Evolutionary conservation across 2,113 vertebrate species (phyloP), one percentile per base, ranked within the genome.

Genomic region (Willisornis vidua): DNA sequence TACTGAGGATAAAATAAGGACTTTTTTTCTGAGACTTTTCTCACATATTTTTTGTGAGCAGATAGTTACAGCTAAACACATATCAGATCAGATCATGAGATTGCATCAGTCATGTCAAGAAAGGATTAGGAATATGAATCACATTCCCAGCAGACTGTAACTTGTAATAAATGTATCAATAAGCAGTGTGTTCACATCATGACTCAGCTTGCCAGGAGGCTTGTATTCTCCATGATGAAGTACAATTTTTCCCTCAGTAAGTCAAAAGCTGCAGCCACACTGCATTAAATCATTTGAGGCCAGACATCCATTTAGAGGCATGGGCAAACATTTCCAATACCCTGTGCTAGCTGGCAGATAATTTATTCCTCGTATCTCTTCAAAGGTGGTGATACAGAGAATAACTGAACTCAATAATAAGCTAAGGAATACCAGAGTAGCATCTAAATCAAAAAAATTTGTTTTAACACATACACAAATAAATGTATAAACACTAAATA

Each of bases 231-330:
- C 28, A 0, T 82, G 76, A 96, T 62, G 65, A 89, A 94, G 51
- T 65, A 72, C 76, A 72, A 5, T 65, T 84, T 92, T 85, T 75
- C 25, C 46, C 83, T 87, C 70, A 85, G 58, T 87, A 86, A 93
- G 39, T 71, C 88, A 94, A 88, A 96, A 92, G 29, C 72, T 78
- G 67, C 63, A 95, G 76, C 35, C 78, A 86, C 61, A 77, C 66
- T 84, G 52, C 39, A 72, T 65, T 81, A 80, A 92, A 96, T 93
- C 48, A 85, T 73, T 88, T 66, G 67, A 95, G n/a, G 43, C 39
- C 71, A 88, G 75, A 82, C 81, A 71, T 70, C 72, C 73, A 68
- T 43, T 87, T 39, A 84, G 80, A 93, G 45, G 91, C 33, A 67
- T 1, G 22, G 54, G 43, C 55, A 86, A 91, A 90, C 11, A 82